Base-by-base conservation (phyloP, 2,113 vertebrate species). In the Ophiodon elongatus region DNA sequence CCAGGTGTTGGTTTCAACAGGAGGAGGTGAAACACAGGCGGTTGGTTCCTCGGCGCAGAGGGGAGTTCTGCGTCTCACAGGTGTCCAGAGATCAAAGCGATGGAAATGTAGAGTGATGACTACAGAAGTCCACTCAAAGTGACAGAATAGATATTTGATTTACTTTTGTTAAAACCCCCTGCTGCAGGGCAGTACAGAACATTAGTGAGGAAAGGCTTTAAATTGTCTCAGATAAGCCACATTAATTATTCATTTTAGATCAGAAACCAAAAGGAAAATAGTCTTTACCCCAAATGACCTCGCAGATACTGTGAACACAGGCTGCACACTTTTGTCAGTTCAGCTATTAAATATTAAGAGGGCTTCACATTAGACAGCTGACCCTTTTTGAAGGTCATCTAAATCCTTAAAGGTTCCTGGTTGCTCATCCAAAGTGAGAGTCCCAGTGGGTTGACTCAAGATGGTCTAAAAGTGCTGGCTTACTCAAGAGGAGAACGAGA, bases 1-100 rank as follows among this genome's bases (percentile, higher is more conserved):
- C 56, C 84, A n/a, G 82, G 80, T 87, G 89, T 84, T 80, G 76
- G 62, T 74, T 79, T 83, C 72, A 65, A 83, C 82, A 81, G 76
- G 41, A 70, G 71, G 50, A 86, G 86, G 77, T 67, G 70, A 86
- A 60, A 67, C 71, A 52, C 50, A 64, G 71, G 60, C 76, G 52
- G 67, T 27, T 70, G 52, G 67, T 27, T 70, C 25, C 35, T 54
- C 47, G 69, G 64, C 65, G 19, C 37, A 47, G 56, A 64, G 67
- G 17, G 52, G 3, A n/a, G 33, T 79, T 17, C 27, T 59, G 27
- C 21, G 62, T 47, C 77, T 41, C n/a, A 52, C 60, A 54, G 52
- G 39, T 86, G 71, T 82, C 29, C 47, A 54, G 39, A 73, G 52
- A 72, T 70, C 63, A 31, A 66, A 76, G 9, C 19, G 21, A 63